Conservation (phyloP, 2,113 vertebrate genomes). For the Synodontis membranacea region DNA sequence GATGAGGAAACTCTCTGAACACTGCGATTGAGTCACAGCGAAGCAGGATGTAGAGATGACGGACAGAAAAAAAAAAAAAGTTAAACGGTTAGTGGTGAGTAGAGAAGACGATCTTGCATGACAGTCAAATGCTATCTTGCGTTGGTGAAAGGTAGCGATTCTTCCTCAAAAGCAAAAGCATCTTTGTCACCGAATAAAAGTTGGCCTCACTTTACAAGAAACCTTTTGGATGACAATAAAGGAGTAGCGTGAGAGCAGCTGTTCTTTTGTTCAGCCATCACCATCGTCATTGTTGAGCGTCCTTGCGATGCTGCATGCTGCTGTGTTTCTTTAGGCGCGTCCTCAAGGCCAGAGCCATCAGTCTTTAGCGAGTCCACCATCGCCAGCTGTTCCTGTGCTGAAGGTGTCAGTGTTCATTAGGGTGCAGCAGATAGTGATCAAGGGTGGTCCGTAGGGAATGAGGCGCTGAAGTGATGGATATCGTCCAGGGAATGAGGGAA, state of each 20-base stretch:
- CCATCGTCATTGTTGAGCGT: background rate
- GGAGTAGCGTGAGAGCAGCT: too few relatives aligned
- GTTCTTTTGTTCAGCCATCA: constrained; percentile 8
- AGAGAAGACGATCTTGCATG: too few relatives aligned
- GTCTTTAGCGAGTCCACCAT: background rate
- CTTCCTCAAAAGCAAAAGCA: too few relatives aligned
- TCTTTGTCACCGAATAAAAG: background rate
- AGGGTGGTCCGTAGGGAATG: constrained; percentile 12
- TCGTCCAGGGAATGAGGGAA: constrained; percentile 60
- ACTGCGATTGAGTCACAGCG: background rate
- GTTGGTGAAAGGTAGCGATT: too few relatives aligned
- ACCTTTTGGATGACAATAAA: background rate
- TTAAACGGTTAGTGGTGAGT: too few relatives aligned
- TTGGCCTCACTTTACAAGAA: background rate
- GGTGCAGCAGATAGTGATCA: constrained; percentile 39
- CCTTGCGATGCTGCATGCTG: too few relatives aligned
- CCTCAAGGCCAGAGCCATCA: background rate
- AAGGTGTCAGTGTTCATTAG: constrained; percentile 64
- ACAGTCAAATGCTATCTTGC: too few relatives aligned
- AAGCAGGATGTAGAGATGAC: background rate
- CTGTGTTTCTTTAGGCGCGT: background rate
- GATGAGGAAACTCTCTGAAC: too few relatives aligned
- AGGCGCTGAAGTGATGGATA: constrained; percentile 55
- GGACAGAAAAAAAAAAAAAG: background rate
- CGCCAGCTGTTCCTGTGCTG: constrained; percentile 62